These are phyloP conservation scores for Euproctis similis DNA, from an alignment of 2,888 invertebrate genomes.

Conservation along the genomic window DNA sequence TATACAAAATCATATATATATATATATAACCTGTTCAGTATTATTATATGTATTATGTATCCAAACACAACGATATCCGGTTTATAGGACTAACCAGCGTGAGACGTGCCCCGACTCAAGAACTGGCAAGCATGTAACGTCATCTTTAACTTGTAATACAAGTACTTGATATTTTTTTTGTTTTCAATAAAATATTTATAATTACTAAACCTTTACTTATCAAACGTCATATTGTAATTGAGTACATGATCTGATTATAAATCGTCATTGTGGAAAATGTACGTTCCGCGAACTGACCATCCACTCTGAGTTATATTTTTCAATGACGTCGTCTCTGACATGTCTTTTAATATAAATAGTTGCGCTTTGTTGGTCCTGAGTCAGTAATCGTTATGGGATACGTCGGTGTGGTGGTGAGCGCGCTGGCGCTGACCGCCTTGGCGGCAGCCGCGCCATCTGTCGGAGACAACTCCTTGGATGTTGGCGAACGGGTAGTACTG, in stretches of 20 bases:
- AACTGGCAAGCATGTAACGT: no score
- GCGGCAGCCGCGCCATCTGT: constrained; percentile 43
- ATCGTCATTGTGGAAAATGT: constrained; percentile 48
- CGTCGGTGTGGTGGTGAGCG: constrained; percentile 44
- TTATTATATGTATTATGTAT: no score
- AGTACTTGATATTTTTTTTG: no score
- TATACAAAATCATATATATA: no score
- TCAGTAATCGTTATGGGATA: constrained; percentile 64
- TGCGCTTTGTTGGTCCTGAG: constrained; percentile 45
- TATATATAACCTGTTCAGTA: no score
- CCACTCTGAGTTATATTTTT: constrained; percentile 20
- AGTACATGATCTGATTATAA: constrained; percentile 10
- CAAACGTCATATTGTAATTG: constrained; percentile 16
- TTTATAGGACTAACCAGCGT: no score
- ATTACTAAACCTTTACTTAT: constrained; percentile 7
- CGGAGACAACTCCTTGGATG: constrained; percentile 51
- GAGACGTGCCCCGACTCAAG: no score
- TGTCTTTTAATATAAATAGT: constrained; percentile 9
- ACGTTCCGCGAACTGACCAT: constrained; percentile 38
- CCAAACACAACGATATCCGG: no score
- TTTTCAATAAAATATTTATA: no score
- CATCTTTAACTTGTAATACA: no score
- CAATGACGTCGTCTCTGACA: constrained; percentile 52
- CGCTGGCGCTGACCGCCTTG: constrained; percentile 41
- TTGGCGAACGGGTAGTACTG: constrained; percentile 48